These are phyloP conservation scores for Thymelicus acteon DNA, from an alignment of 2,888 invertebrate species.

Conservation along the genomic window DNA sequence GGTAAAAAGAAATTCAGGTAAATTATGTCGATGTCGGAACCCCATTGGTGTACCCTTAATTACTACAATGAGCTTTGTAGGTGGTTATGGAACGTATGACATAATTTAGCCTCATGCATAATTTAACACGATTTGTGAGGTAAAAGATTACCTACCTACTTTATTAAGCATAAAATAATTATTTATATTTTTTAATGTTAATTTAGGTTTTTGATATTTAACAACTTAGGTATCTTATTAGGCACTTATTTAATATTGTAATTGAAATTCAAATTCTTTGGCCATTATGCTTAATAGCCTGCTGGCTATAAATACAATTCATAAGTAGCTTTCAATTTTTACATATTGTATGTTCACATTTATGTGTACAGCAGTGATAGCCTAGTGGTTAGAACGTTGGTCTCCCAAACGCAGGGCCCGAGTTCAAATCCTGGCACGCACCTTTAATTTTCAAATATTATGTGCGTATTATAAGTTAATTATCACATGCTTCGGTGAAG, in stretches of 20 bases:
- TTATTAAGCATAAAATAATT: not conserved
- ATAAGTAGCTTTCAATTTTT: too few relatives aligned
- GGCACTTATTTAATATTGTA: not conserved
- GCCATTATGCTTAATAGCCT: too few relatives aligned
- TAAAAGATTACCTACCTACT: not conserved
- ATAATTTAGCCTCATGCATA: slow-evolving; percentile 28
- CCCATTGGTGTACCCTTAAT: slow-evolving; percentile 29
- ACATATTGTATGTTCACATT: too few relatives aligned
- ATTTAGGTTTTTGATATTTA: not conserved
- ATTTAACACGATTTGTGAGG: slow-evolving; percentile 24
- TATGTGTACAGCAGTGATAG: too few relatives aligned
- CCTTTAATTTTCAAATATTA: too few relatives aligned
- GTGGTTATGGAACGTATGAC: slow-evolving; percentile 34
- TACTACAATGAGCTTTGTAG: slow-evolving; percentile 33
- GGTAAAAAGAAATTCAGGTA: slow-evolving; percentile 57
- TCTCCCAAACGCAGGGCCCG: too few relatives aligned
- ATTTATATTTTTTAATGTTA: not conserved
- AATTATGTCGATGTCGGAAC: slow-evolving; percentile 57
- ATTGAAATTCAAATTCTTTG: not conserved
- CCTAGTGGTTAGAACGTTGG: too few relatives aligned
- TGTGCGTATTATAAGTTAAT: too few relatives aligned
- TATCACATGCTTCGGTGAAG: too few relatives aligned
- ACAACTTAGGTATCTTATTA: too few relatives aligned
- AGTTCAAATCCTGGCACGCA: too few relatives aligned
- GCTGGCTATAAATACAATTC: too few relatives aligned